phyloP scores from a whole-genome alignment of 2,888 invertebrate species.

The Drosophila atripex region DNA sequence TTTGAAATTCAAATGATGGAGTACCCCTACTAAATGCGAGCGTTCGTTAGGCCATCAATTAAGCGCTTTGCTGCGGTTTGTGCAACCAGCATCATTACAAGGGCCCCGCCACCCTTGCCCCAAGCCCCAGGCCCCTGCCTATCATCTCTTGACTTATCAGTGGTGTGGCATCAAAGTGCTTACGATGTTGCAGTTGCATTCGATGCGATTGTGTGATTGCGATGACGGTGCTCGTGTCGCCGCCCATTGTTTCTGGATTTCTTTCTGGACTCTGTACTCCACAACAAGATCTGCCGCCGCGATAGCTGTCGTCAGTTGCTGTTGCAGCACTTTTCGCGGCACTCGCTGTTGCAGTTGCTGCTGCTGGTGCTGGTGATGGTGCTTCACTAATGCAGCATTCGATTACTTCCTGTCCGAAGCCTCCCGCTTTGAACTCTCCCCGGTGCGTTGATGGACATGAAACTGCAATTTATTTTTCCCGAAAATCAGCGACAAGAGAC shows the following conservation, averaged over 20 bases:
- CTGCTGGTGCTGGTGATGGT: not conserved
- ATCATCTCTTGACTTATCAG: constrained; percentile 41
- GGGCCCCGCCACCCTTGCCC: constrained; percentile 1
- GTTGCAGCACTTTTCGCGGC: constrained; percentile 8
- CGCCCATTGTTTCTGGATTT: constrained; percentile 43
- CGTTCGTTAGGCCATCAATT: constrained; percentile 58
- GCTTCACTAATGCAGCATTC: constrained; percentile 17
- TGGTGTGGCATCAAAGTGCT: constrained; percentile 39
- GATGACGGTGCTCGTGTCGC: constrained; percentile 52
- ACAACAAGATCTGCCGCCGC: constrained; percentile 48
- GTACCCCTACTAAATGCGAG: constrained; percentile 28
- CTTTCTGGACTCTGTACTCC: constrained; percentile 33
- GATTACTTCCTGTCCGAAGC: constrained; percentile 15
- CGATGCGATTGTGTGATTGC: constrained; percentile 31
- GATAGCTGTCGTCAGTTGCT: constrained; percentile 55
- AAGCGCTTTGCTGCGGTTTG: constrained; percentile 46
- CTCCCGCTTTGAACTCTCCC: not conserved
- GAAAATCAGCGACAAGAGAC: constrained; percentile 64
- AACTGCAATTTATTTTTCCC: constrained; percentile 76
- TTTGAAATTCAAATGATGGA: constrained; percentile 2
- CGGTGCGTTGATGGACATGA: constrained; percentile 70
- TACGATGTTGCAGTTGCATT: constrained; percentile 39
- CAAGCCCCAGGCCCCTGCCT: not conserved
- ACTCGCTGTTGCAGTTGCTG: not conserved
- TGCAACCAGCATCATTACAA: constrained; percentile 58